Evolutionary conservation across 2,797 vertebrate genomes (phyloP), one percentile per base, ranked within the genome.

Genomic region (Sebastiscus tertius): DNA sequence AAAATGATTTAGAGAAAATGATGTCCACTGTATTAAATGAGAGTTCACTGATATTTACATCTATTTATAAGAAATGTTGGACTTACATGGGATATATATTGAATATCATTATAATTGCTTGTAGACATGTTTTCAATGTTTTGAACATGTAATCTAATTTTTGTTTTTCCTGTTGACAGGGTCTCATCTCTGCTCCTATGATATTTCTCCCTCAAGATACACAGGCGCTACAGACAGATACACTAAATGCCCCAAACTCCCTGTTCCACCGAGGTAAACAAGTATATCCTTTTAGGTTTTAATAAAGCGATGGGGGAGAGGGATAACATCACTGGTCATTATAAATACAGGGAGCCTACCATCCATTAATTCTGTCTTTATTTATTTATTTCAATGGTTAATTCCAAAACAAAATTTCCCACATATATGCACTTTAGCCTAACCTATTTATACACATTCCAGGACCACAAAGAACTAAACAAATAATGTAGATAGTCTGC

Each of bases 241-340:
- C 58, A 95, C 89, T 1, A 96, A 97, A 78, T 99, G 99, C 88
- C 98, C 99, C 82, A 97, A 96, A 90, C 96, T 98, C 52, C 98
- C 99, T 74, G 97, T 98, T 92, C 95, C 94, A 86, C 93, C 95
- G 79, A 99, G 98, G 99, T 98, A 96, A 88, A 91, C 12, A 18
- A 52, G 5, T 3, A 34, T 3, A 16, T 29, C 4, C 3, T 31
- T 42, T 36, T 33, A 6, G 8, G 22, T 10, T 65, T 26, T 6
- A 58, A 69, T 62, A 5, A 58, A 49, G 26, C 5, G 5, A 29
- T 3, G 16, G n/a, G 34, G n/a, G 9, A 49, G 5, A 59, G 6
- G 5, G 68, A 27, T 56, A 42, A 46, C 18, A 7, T 39, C 29
- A 76, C 7, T 14, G 4, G 2, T 46, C 16, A 27, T 36, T 1